Evolutionary conservation across 1,140 invertebrate species (phyloP).

Genomic region (Agraylea sexmaculata): DNA sequence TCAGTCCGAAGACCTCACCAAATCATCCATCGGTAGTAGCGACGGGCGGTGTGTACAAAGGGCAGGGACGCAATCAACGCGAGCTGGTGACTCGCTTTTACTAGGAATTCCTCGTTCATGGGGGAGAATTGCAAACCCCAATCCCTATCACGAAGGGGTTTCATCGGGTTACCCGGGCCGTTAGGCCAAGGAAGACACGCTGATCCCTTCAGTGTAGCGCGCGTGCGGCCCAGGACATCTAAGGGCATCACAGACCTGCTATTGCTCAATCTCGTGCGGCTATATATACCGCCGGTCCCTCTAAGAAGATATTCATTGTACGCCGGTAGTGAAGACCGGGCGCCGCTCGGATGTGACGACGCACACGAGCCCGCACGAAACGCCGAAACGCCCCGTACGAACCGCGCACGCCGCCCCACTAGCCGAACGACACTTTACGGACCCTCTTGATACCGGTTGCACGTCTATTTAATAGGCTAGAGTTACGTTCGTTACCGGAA

Average conservation of each 20-base stretch:
- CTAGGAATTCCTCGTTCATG: conserved; percentile 83
- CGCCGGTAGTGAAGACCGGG: conserved; percentile 42
- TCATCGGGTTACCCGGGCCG: conserved; percentile 65
- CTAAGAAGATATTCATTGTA: conserved; percentile 54
- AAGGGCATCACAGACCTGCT: conserved; percentile 78
- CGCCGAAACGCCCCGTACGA: too few relatives aligned
- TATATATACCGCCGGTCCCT: conserved; percentile 50
- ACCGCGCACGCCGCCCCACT: conserved; percentile 25
- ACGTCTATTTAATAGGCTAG: conserved; percentile 58
- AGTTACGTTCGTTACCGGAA: conserved; percentile 78
- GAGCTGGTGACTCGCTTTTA: conserved; percentile 75
- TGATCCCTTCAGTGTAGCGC: conserved; percentile 72
- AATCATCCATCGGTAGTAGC: conserved; percentile 80
- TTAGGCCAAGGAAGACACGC: conserved; percentile 54
- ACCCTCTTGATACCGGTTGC: conserved; percentile 25
- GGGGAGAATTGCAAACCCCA: conserved; percentile 68
- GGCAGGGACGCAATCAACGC: conserved; percentile 79
- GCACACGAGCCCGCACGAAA: conserved; percentile 17
- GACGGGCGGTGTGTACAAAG: conserved; percentile 85
- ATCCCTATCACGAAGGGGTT: conserved; percentile 72
- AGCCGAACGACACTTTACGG: conserved; percentile 24
- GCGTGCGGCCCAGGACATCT: conserved; percentile 71
- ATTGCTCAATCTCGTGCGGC: conserved; percentile 68
- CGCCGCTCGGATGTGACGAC: too few relatives aligned
- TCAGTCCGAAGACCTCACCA: conserved; percentile 64